Percentiles rank a stretch among this genome's conserved stretches.
Conservation (phyloP, 2,797 vertebrate species). For the Amniataba percoides region DNA sequence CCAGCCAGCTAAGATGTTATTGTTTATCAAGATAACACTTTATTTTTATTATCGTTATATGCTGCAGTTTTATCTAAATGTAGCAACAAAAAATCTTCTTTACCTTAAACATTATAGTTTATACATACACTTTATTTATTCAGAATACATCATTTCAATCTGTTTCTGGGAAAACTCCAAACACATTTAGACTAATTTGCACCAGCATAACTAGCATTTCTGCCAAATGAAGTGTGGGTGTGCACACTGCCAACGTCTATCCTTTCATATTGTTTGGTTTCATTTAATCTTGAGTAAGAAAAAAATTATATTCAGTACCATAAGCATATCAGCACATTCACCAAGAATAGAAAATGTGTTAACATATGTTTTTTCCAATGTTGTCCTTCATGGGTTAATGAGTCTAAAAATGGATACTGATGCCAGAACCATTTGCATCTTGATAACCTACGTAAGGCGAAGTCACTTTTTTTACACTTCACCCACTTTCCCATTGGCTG, state of each 20-base stretch:
- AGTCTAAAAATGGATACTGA: background rate
- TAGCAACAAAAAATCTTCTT: too few relatives aligned
- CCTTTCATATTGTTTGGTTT: background rate
- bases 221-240: background rate
- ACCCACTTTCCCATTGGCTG: conserved; percentile 40
- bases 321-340: background rate
- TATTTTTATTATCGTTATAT: background rate
- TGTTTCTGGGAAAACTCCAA: background rate
- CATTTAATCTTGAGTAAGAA: background rate
- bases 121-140: background rate
- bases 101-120: background rate
- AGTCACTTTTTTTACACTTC: conserved; percentile 32
- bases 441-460: conserved; percentile 25
- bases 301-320: background rate
- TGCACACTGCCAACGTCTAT: background rate
- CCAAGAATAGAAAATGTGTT: background rate
- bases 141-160: background rate
- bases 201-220: background rate
- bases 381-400: background rate
- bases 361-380: background rate
- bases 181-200: conserved; percentile 13
- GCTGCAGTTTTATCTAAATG: background rate
- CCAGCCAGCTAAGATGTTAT: background rate
- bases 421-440: conserved; percentile 49
- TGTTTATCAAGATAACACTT: conserved; percentile 6